phyloP scores from a whole-genome alignment of 2,888 invertebrate genomes.

The Lumbricus terrestris region DNA sequence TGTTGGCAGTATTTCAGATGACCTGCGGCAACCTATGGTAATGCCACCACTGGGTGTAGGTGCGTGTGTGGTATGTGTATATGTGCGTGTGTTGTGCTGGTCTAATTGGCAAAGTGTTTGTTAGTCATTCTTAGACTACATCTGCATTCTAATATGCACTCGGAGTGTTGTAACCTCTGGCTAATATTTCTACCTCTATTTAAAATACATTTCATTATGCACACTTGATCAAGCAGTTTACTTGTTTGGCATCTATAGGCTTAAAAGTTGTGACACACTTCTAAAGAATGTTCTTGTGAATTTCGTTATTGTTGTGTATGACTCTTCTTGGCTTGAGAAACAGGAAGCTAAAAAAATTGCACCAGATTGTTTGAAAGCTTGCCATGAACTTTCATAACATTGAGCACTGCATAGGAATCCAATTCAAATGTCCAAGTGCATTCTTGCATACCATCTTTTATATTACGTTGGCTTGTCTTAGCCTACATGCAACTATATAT shows the following conservation, averaged over 20 bases:
- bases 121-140: neutral
- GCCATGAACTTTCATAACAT: too few relatives aligned
- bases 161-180: neutral
- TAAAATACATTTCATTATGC: neutral
- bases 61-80: neutral
- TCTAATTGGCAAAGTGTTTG: neutral
- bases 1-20: too few relatives aligned
- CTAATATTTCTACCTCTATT: neutral
- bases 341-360: neutral
- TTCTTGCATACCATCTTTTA: too few relatives aligned
- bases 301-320: too few relatives aligned
- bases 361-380: neutral
- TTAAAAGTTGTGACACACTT: too few relatives aligned
- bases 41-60: too few relatives aligned
- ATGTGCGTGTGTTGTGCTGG: neutral
- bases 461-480: neutral
- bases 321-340: neutral
- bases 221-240: neutral
- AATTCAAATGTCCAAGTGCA: too few relatives aligned
- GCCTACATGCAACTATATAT: neutral
- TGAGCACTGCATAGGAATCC: too few relatives aligned
- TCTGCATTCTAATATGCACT: neutral
- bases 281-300: too few relatives aligned
- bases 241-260: too few relatives aligned
- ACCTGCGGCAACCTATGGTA: too few relatives aligned